Percentiles rank a stretch among this genome's conserved stretches.
Evolutionary conservation across 2,888 invertebrate genomes (phyloP).

Genomic region (Meiosimyza platycephala): DNA sequence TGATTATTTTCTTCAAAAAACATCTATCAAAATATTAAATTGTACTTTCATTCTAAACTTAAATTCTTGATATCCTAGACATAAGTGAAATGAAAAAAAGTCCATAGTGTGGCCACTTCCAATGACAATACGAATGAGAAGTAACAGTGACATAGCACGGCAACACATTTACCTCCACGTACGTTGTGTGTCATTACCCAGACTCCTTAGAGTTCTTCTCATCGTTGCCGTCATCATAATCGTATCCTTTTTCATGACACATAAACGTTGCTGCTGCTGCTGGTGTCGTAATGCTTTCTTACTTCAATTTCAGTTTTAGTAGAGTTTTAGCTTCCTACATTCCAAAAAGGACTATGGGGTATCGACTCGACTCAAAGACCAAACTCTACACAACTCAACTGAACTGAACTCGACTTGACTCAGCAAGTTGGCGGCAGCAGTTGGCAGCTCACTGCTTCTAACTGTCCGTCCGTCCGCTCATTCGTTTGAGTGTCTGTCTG

Average conservation of each 20-base stretch:
- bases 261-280: constrained; percentile 13
- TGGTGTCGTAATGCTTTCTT: constrained; percentile 9
- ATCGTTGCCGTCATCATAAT: background rate
- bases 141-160: background rate
- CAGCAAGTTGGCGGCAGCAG: background rate
- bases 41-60: no score
- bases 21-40: no score
- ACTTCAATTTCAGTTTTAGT: constrained; percentile 11
- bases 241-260: constrained; percentile 8
- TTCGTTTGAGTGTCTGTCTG: background rate
- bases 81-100: no score
- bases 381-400: background rate
- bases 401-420: constrained; percentile 1
- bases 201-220: no score
- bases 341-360: no score
- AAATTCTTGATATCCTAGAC: no score
- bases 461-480: background rate
- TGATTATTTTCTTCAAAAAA: no score
- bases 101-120: no score
- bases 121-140: no score
- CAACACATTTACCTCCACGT: constrained; percentile 8
- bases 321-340: no score
- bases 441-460: background rate
- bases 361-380: no score
- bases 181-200: no score